Evolutionary conservation across 2,888 invertebrate species (phyloP).

Genomic region (Synergus japonicus): DNA sequence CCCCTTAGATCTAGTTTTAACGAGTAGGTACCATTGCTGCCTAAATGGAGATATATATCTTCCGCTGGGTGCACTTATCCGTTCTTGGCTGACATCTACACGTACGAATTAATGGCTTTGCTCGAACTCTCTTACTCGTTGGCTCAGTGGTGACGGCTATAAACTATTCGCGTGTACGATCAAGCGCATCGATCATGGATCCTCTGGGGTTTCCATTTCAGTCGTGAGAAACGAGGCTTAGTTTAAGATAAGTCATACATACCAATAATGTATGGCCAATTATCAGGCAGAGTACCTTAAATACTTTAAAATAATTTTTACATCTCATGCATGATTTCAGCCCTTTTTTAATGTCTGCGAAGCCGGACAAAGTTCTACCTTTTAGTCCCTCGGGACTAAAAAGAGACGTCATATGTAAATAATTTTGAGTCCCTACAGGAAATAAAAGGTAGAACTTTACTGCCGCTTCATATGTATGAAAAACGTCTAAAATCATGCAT

Average conservation of each 20-base stretch:
- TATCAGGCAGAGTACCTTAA: background rate
- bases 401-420: no score
- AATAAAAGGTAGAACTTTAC: no score
- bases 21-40: constrained; percentile 72
- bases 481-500: no score
- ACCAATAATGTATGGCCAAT: background rate
- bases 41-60: constrained; percentile 75
- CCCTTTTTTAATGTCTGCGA: no score
- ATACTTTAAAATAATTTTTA: no score
- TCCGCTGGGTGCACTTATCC: constrained; percentile 74
- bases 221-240: background rate
- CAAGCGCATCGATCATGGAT: constrained; percentile 60
- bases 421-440: no score
- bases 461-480: no score
- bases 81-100: constrained; percentile 75
- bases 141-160: constrained; percentile 63
- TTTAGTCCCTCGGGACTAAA: no score
- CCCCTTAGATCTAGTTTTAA: constrained; percentile 70
- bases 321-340: no score
- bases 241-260: constrained; percentile 12
- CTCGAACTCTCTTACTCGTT: constrained; percentile 61
- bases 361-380: no score
- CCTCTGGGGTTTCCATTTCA: constrained; percentile 33
- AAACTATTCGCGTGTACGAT: constrained; percentile 66
- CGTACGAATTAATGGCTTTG: constrained; percentile 74